Evolutionary conservation across 2,113 vertebrate genomes (phyloP).

Genomic region (Psilopsiagon aurifrons): DNA sequence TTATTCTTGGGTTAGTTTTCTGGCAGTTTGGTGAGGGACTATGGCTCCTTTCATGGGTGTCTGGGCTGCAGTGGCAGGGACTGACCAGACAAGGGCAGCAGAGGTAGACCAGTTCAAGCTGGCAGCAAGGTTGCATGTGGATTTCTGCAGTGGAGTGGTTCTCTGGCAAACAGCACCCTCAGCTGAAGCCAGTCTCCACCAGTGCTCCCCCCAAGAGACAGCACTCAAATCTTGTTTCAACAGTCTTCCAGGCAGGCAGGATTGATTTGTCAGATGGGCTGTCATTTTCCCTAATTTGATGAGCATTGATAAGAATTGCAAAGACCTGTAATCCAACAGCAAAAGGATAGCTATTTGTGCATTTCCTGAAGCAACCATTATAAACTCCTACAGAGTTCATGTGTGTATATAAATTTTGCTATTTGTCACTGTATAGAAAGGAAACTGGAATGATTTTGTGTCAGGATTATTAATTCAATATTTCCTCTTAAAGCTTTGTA

Average conservation of each 20-base stretch:
- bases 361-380: background rate
- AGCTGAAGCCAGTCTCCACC: background rate
- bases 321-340: background rate
- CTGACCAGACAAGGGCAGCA: background rate
- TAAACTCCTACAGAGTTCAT: background rate
- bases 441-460: background rate
- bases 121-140: background rate
- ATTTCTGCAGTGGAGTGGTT: background rate
- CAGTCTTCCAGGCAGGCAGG: background rate
- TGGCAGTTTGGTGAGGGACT: background rate
- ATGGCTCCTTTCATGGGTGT: rapidly evolving
- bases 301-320: background rate
- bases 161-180: background rate
- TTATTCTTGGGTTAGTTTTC: background rate
- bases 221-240: background rate
- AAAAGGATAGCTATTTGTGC: background rate
- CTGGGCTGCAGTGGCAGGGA: background rate
- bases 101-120: background rate
- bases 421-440: background rate
- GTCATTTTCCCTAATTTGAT: background rate
- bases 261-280: background rate
- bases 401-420: background rate
- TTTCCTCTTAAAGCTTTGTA: background rate
- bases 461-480: background rate
- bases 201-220: background rate